Evolutionary conservation across 2,797 vertebrate genomes (phyloP).

Genomic region (Fistularia commersonii): DNA sequence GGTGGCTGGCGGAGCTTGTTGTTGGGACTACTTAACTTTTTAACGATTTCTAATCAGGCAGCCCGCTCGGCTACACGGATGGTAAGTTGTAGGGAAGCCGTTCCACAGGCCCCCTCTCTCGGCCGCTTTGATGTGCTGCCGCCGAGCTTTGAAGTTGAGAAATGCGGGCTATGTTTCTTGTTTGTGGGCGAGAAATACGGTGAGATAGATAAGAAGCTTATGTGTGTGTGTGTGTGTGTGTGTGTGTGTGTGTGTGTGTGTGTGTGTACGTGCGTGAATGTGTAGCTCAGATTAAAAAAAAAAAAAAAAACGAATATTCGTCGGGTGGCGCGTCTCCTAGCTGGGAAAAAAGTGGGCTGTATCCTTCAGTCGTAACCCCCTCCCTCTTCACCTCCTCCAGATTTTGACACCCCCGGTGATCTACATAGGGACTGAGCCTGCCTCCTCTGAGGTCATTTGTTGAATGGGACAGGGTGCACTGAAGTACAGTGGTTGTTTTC

Average conservation of each 20-base stretch:
- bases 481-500: slow-evolving; percentile 48
- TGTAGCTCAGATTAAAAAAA: slow-evolving; percentile 43
- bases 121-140: slow-evolving; percentile 81
- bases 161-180: slow-evolving; percentile 69
- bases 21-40: slow-evolving; percentile 39
- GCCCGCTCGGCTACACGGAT: slow-evolving; percentile 62
- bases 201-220: slow-evolving; percentile 69
- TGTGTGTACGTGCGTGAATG: slow-evolving; percentile 24
- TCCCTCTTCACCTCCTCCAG: slow-evolving; percentile 53
- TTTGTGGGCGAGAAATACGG: slow-evolving; percentile 73
- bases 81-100: slow-evolving; percentile 79
- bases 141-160: slow-evolving; percentile 77
- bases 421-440: slow-evolving; percentile 73
- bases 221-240: slow-evolving; percentile 25
- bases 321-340: slow-evolving; percentile 53
- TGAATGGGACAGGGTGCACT: slow-evolving; percentile 67
- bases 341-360: slow-evolving; percentile 64
- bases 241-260: neutral
- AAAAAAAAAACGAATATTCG: slow-evolving; percentile 48
- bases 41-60: slow-evolving; percentile 39
- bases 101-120: slow-evolving; percentile 66
- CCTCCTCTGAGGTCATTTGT: slow-evolving; percentile 74
- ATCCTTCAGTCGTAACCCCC: slow-evolving; percentile 50
- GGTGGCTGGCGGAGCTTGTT: slow-evolving; percentile 27
- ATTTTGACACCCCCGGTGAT: slow-evolving; percentile 73